Evolutionary conservation across 2,113 vertebrate species (phyloP), one percentile per base, ranked within the genome.

Genomic region (Gallinago media): DNA sequence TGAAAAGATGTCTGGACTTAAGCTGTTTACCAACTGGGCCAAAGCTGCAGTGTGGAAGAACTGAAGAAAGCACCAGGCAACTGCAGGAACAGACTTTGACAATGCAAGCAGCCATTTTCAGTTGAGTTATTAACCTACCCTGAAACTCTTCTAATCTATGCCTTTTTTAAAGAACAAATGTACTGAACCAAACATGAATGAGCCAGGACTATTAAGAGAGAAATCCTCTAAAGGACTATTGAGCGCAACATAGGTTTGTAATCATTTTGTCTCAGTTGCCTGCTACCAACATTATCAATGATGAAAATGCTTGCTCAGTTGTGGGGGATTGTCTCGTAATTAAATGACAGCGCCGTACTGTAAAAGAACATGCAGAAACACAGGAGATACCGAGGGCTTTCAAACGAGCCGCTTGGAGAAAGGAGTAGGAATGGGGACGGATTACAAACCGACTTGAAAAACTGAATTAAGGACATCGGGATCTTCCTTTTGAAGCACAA

Each of bases 21-120:
- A 98, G 98, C 98, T 98, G 98, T 98, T 98, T 98, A 98, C 98
- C 98, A 98, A 98, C 98, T 98, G 98, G 98, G 97, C 98, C 94
- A 95, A 97, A 98, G 98, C 97, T 96, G 97, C 98, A 89, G 97
- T 98, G 98, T 98, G 94, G 97, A 97, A 97, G 96, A 97, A 96
- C 96, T 95, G 97, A 97, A 98, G 98, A 98, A 98, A 98, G 97
- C 97, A 91, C 97, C 95, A 83, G 94, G 97, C 96, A 96, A 97
- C 97, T 92, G 98, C 97, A 97, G 97, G 97, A 96, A 97, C 98
- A 97, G 89, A 89, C 95, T 84, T 70, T 88, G 66, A 98, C 98
- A 98, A 98, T 97, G 96, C 86, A 32, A 97, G 97, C 97, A 95
- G 98, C 98, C 98, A 98, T 98, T 98, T 98, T 98, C 98, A 98